phyloP scores from a whole-genome alignment of 1,140 invertebrate genomes.

The Diabrotica undecimpunctata region DNA sequence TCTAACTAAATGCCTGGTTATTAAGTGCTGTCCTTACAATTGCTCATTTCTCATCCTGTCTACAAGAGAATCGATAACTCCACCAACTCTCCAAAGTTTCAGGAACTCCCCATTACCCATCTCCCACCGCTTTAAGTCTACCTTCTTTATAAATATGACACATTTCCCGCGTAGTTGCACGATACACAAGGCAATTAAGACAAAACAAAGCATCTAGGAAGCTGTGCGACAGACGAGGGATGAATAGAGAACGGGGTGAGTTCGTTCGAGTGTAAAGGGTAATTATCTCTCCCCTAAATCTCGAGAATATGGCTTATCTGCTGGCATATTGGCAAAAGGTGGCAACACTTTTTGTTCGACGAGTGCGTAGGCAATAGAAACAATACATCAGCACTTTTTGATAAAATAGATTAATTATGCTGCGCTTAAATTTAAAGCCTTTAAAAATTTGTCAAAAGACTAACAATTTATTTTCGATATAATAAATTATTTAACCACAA shows the following conservation, averaged over 20 bases:
- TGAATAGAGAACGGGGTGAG: conserved; percentile 2
- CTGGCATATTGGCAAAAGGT: not conserved
- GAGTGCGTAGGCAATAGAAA: no score
- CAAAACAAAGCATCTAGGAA: conserved; percentile 11
- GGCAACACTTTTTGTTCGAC: no score
- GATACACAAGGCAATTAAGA: conserved; percentile 12
- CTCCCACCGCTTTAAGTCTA: not conserved
- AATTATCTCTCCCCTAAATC: conserved; percentile 2
- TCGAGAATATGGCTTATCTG: not conserved
- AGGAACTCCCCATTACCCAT: conserved; percentile 1
- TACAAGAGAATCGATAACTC: not conserved
- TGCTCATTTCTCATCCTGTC: not conserved
- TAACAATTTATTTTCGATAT: no score
- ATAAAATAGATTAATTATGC: no score
- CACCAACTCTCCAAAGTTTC: not conserved
- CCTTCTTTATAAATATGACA: conserved; percentile 3
- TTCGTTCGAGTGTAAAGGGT: not conserved
- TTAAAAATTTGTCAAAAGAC: no score
- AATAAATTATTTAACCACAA: no score
- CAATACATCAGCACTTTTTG: no score
- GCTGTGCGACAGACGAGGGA: conserved; percentile 8
- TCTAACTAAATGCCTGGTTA: not conserved
- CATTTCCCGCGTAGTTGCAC: not conserved
- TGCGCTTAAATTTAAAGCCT: no score
- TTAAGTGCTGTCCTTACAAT: not conserved